Evolutionary conservation across 2,888 invertebrate genomes (phyloP), one percentile per base, ranked within the genome.

Genomic region (Eupelmus urozonus): DNA sequence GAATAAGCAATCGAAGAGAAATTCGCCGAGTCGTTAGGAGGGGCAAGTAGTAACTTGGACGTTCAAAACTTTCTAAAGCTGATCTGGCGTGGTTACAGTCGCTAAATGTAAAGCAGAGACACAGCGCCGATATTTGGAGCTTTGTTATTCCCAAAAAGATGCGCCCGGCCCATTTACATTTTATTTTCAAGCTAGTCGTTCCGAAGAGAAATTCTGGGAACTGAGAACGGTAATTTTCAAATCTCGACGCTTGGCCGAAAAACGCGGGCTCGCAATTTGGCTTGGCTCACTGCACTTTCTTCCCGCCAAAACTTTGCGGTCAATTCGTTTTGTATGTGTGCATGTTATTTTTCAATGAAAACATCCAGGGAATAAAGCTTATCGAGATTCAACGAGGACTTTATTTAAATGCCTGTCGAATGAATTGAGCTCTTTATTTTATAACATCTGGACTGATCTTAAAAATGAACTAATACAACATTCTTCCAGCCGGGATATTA

Each of bases 141-240:
- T 51, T 67, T 55, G 29, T 62, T 76, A 49, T 45, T 42, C 69
- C 16, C 27, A 20, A n/a, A 18, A 7, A 57, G 34, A 42, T 16
- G 45, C 25, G 27, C n/a, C 13, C 34, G 59, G 49, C 42, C 27
- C 45, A 76, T 76, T 76, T 69, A 34, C 76, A 70, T 70, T 76
- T 70, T 63, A 57, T 63, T 70, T 76, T 25, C 53, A 18, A 27
- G 25, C 9, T 53, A 20, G 23, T 66, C 51, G 59, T 60, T 34
- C 29, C 45, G 13, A 5, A 27, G n/a, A 16, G 13, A 13, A 45
- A 2, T n/a, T 53, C 29, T 42, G n/a, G n/a, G n/a, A n/a, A n/a
- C 49, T 57, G 29, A 27, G 42, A n/a, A 3, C 3, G 65, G 66
- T 66, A 74, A 74, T 74, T 74, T 74, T 27, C 18, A 40, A 65